phyloP scores from a whole-genome alignment of 2,888 invertebrate species.

The Cryptops parisi region DNA sequence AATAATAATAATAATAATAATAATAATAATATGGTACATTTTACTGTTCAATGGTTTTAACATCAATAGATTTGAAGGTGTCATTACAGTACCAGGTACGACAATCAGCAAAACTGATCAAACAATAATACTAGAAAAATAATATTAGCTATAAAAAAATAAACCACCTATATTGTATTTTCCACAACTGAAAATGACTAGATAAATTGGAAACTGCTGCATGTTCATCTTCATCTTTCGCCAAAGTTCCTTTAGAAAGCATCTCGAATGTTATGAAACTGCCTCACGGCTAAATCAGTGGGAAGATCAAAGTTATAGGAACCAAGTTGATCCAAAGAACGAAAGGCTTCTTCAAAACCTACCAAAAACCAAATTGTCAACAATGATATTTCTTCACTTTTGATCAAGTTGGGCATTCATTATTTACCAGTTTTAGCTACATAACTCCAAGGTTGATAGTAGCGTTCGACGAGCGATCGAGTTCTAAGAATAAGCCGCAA shows the following conservation, averaged over 20 bases:
- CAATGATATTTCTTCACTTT: background rate
- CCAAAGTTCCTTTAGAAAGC: conserved; percentile 48
- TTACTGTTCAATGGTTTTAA: too few relatives aligned
- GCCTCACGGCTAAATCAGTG: conserved; percentile 88
- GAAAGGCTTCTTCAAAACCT: conserved; percentile 91
- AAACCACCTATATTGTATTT: too few relatives aligned
- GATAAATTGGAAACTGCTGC: too few relatives aligned
- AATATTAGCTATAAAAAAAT: too few relatives aligned
- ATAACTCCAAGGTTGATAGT: conserved; percentile 87
- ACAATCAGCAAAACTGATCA: too few relatives aligned
- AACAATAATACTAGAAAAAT: too few relatives aligned
- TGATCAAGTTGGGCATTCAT: conserved; percentile 30
- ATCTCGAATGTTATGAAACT: conserved; percentile 95
- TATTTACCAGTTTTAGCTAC: conserved; percentile 74
- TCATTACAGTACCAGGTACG: too few relatives aligned
- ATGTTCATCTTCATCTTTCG: too few relatives aligned
- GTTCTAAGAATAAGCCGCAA: conserved; percentile 81
- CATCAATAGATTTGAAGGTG: too few relatives aligned
- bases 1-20: too few relatives aligned
- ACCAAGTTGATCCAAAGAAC: conserved; percentile 73
- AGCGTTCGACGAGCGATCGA: conserved; percentile 57
- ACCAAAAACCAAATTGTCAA: conserved; percentile 19
- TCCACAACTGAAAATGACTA: too few relatives aligned
- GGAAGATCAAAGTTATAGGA: conserved; percentile 82
- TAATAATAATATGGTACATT: too few relatives aligned